Percentiles rank a stretch among this genome's conserved stretches.
phyloP scores from a whole-genome alignment of 64 coral and sea anemone genomes.

The Dendrophyllia cribrosa region DNA sequence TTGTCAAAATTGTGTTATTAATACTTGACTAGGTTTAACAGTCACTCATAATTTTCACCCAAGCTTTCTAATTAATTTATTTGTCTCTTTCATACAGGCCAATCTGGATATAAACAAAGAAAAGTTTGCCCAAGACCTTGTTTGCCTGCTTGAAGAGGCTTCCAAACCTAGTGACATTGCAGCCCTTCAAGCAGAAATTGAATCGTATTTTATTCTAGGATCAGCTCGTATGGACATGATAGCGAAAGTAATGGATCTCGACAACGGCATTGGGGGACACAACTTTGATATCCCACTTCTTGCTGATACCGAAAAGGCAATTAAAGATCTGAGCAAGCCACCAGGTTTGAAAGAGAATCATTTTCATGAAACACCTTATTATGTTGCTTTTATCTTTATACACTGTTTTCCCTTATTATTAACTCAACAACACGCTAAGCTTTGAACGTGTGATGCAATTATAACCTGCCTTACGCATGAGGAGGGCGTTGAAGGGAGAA shows the following conservation, averaged over 20 bases:
- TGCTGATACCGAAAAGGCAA: background rate
- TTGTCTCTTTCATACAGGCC: background rate
- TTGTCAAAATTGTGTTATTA: too few species aligned
- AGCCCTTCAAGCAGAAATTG: background rate
- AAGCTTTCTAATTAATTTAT: too few species aligned
- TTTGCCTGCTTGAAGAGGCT: background rate
- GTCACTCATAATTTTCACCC: too few species aligned
- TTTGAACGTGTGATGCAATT: too few species aligned
- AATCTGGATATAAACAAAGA: conserved; percentile 2
- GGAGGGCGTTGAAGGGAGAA: too few species aligned
- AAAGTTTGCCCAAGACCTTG: background rate
- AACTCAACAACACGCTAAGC: too few species aligned
- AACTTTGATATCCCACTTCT: conserved; percentile 14
- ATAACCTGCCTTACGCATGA: too few species aligned
- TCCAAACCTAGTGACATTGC: background rate
- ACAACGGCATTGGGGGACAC: conserved; percentile 3
- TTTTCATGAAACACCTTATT: too few species aligned
- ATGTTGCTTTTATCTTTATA: too few species aligned
- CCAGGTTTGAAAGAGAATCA: background rate
- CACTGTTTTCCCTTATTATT: too few species aligned
- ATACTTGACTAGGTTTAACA: too few species aligned
- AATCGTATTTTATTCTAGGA: background rate
- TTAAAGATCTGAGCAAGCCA: background rate
- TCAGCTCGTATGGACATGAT: conserved; percentile 1
- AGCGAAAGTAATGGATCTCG: conserved; percentile 4